Evolutionary conservation across 2,797 vertebrate species (phyloP), one percentile per base, ranked within the genome.

Genomic region (Choloepus didactylus): DNA sequence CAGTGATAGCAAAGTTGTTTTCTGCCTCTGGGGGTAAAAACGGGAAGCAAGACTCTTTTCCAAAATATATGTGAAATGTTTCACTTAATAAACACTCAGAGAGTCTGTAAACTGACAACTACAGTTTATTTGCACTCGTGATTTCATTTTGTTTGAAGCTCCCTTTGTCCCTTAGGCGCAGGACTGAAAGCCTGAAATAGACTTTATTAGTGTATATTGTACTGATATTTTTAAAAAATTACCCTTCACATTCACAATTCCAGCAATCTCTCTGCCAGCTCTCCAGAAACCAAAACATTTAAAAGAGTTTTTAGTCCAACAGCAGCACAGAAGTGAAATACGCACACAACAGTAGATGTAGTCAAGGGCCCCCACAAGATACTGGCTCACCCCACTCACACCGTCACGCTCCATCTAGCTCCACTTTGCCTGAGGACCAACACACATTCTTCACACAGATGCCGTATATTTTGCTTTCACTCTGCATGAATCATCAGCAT

Each of bases 391-490:
- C 41, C 51, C 35, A n/a, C 49, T 89, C 19, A 91, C 16, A 46
- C 16, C 62, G 70, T 49, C 44, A 79, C 54, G 38, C 76, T 97
- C 56, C 64, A 92, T 88, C 46, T 84, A 35, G 69, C 54, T 94
- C 59, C 19, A 95, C 91, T 94, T 49, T 38, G 87, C 77, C 80
- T 14, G n/a, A 91, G 56, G 35, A 95, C 11, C 79, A 76, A 69
- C 27, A 49, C 12, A 76, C 25, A 72, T 96, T 97, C 89, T 97
- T 97, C 82, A 97, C n/a, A 79, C 35, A 97, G 87, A 97, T 95
- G 87, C 82, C 97, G 66, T 97, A 69, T 97, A 97, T 98, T 98
- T 98, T 97, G 31, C 92, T 98, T 98, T 97, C 69, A 92, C 31
- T 29, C 82, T 93, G 62, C 62, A 89, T 70, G 97, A 96, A 97